phyloP scores from a whole-genome alignment of 2,113 vertebrate genomes.

The Notothenia coriiceps region DNA sequence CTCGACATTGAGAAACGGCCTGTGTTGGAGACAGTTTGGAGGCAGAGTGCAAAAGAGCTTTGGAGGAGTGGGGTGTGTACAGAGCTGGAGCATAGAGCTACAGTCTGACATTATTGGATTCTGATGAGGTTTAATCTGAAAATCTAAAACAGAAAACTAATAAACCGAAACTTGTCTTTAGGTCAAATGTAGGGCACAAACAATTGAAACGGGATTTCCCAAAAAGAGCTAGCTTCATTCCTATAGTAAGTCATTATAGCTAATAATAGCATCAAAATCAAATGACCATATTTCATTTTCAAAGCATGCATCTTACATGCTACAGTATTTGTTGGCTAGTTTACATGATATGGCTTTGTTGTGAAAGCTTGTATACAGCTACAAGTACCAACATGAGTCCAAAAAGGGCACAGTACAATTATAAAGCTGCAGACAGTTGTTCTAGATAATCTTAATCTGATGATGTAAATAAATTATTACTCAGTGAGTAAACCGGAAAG shows the following conservation, averaged over 20 bases:
- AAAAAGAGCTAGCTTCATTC: too few species aligned
- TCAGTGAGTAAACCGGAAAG: constrained; percentile 32
- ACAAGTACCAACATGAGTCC: not conserved
- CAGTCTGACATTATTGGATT: not conserved
- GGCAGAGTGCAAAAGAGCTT: too few species aligned
- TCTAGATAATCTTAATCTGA: constrained; percentile 4
- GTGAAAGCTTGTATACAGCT: not conserved
- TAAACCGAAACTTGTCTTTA: not conserved
- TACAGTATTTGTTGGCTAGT: not conserved
- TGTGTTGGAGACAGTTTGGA: not conserved
- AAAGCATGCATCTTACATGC: not conserved
- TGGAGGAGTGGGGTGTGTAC: too few species aligned
- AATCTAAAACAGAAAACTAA: not conserved
- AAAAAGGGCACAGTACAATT: not conserved
- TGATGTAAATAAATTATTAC: constrained; percentile 10
- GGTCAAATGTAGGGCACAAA: not conserved
- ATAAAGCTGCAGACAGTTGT: constrained; percentile 5
- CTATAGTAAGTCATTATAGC: too few species aligned
- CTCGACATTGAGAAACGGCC: too few species aligned
- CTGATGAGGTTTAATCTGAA: not conserved
- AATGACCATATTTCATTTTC: not conserved
- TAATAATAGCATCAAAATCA: too few species aligned
- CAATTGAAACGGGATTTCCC: too few species aligned
- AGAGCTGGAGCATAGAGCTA: not conserved
- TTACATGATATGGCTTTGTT: not conserved